phyloP scores from a whole-genome alignment of 1,140 invertebrate species.

The Psix sp. region DNA sequence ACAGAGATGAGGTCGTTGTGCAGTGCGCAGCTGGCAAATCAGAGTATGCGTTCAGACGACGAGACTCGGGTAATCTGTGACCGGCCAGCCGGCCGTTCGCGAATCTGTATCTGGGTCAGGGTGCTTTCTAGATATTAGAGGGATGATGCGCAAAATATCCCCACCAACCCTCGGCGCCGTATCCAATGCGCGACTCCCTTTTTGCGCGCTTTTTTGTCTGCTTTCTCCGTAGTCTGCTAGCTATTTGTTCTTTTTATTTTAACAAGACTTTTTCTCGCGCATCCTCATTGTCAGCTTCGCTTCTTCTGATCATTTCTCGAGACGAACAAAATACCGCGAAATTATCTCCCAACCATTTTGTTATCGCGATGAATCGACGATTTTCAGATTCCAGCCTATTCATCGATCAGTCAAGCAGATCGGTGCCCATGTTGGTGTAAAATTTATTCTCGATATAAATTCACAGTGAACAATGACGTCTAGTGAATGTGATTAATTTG shows the following conservation, averaged over 20 bases:
- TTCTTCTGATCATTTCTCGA: slow-evolving; percentile 15
- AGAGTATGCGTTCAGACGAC: slow-evolving; percentile 3
- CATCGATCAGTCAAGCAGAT: too few species aligned
- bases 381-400: too few species aligned
- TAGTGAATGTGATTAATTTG: too few species aligned
- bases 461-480: too few species aligned
- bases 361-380: neutral
- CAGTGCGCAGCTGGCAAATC: slow-evolving; percentile 2
- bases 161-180: slow-evolving; percentile 60
- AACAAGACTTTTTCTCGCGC: slow-evolving; percentile 11
- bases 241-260: slow-evolving; percentile 17
- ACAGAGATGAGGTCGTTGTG: slow-evolving; percentile 25
- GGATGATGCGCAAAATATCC: slow-evolving; percentile 75
- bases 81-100: slow-evolving; percentile 48
- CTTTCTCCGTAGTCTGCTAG: neutral
- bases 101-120: slow-evolving; percentile 70
- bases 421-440: too few species aligned
- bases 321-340: neutral
- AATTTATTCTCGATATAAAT: too few species aligned
- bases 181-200: slow-evolving; percentile 38
- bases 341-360: slow-evolving; percentile 4
- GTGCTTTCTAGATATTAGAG: slow-evolving; percentile 73
- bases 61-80: slow-evolving; percentile 37
- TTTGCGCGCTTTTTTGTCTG: slow-evolving; percentile 29
- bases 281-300: slow-evolving; percentile 13